phyloP scores from a whole-genome alignment of 2,113 vertebrate genomes.

The Pseudopipra pipra region DNA sequence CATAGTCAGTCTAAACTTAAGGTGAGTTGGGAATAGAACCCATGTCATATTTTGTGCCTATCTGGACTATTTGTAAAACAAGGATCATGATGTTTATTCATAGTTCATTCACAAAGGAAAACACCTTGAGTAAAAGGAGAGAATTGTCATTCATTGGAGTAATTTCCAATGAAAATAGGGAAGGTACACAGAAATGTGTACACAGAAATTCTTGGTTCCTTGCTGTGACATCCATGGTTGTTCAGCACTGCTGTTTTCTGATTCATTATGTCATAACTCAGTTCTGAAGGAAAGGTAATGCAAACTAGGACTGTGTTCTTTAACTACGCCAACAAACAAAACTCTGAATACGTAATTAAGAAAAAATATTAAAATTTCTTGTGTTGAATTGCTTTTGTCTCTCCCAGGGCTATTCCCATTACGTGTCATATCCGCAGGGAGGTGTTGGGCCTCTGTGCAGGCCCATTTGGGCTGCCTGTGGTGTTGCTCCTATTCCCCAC shows the following conservation, averaged over 20 bases:
- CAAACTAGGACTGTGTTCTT: background rate
- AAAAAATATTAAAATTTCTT: background rate
- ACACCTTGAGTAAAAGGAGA: background rate
- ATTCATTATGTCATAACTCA: background rate
- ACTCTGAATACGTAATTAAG: background rate
- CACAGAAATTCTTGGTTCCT: background rate
- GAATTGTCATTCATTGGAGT: background rate
- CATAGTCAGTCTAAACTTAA: background rate
- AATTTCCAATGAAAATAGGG: background rate
- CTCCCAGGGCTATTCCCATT: background rate
- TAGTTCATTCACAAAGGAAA: background rate
- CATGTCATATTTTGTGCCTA: background rate
- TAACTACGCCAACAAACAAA: background rate
- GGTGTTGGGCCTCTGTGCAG: background rate
- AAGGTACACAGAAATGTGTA: background rate
- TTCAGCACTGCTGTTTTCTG: background rate
- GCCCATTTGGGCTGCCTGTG: background rate
- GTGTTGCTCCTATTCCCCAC: background rate
- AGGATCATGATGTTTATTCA: background rate
- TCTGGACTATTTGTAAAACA: background rate
- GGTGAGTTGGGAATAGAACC: background rate
- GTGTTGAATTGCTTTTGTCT: background rate
- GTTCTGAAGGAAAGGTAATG: background rate
- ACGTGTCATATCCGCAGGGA: rapidly evolving
- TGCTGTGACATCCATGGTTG: background rate